Evolutionary conservation across 2,888 invertebrate species (phyloP).

Genomic region (Drosophila atripex): DNA sequence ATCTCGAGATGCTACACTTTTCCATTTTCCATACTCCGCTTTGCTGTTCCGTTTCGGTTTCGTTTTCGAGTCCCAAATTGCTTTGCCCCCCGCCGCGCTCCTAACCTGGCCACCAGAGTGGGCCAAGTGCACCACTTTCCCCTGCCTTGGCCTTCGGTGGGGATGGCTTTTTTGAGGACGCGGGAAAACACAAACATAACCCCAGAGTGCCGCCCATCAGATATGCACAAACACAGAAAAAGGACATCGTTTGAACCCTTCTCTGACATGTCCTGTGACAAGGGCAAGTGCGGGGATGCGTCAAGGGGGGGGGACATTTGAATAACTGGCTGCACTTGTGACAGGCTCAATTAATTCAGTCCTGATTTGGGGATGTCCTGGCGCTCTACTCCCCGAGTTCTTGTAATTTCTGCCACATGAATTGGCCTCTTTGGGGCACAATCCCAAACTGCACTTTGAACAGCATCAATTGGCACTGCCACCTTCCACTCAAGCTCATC

Average conservation of each 20-base stretch:
- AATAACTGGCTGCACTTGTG: constrained; percentile 27
- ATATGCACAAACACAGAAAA: constrained; percentile 63
- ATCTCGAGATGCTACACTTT: constrained; percentile 18
- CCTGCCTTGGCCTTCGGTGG: constrained; percentile 2
- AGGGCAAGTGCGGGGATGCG: neutral
- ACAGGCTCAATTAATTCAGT: constrained; percentile 62
- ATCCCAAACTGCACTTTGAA: constrained; percentile 19
- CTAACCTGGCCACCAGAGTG: constrained; percentile 8
- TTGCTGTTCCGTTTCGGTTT: constrained; percentile 40
- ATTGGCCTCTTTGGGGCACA: constrained; percentile 42
- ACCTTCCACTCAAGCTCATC: neutral
- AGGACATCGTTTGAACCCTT: constrained; percentile 49
- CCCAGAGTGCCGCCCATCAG: constrained; percentile 61
- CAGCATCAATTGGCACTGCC: constrained; percentile 35
- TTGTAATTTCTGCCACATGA: constrained; percentile 31
- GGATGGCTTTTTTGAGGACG: constrained; percentile 11
- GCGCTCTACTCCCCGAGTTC: constrained; percentile 5
- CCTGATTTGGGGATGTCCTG: constrained; percentile 39
- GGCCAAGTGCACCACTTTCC: constrained; percentile 47
- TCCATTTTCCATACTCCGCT: constrained; percentile 4
- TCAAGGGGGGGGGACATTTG: neutral
- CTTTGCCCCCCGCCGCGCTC: constrained; percentile 54
- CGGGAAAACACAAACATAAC: constrained; percentile 54
- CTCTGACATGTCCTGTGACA: constrained; percentile 19
- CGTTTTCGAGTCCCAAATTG: constrained; percentile 65